Base-by-base conservation (phyloP, 2,113 vertebrate species). In the Phylloscopus whistleri region DNA sequence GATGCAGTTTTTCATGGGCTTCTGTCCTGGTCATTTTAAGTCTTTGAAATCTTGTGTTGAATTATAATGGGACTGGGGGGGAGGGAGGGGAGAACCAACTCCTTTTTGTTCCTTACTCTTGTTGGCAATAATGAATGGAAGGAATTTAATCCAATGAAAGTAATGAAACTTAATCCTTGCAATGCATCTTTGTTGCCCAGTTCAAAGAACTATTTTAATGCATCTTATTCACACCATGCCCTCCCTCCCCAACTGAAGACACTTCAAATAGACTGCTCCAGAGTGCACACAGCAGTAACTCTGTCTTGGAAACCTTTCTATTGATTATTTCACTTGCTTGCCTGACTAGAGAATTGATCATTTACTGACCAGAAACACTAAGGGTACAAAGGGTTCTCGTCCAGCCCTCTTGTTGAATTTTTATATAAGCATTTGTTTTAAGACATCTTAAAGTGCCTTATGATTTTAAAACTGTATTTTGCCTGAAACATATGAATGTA, bases 91-190 rank as follows among this genome's bases (percentile, higher is more conserved):
- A 79, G 74, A 95, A 80, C 59, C 79, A 90, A 43, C 89, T 95
- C 62, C 74, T 94, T 96, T 94, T 96, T 96, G 77, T 96, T 92
- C 81, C 55, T 91, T 86, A 49, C 68, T 95, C 76, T 90, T 87
- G 76, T 85, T 96, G 72, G 67, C 92, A 89, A 66, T 79, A 97
- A 90, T 93, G 95, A 97, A 93, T 96, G 86, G 94, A 96, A 96
- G 68, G 92, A 93, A 94, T 95, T 95, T 96, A 97, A 96, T 93
- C 91, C 86, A 95, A 44, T 90, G 94, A 89, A 93, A 96, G 94
- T 96, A 96, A 97, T 97, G 97, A 92, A 94, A 86, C 73, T 89
- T 97, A 96, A 97, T 97, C 91, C 89, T 44, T 93, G 85, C 93
- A 80, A 83, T 95, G 91, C 91, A 91, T 93, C 94, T 97, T 97